Evolutionary conservation across 2,888 invertebrate species (phyloP).

Genomic region (Pyrochroa serraticornis): DNA sequence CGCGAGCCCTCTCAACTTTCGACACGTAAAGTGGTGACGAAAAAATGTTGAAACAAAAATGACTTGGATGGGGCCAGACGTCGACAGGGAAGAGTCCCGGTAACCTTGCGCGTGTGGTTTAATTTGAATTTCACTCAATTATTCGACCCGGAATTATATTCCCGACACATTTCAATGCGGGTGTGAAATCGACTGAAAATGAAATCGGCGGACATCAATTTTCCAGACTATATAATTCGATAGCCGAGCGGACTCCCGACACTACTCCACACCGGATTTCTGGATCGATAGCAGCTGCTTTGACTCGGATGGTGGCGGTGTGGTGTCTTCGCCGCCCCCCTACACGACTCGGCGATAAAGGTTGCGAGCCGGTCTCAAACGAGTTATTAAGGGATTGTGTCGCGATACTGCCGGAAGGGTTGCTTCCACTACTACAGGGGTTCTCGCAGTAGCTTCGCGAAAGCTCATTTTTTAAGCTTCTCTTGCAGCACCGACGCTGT

Average conservation of each 20-base stretch:
- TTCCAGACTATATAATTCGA: slow-evolving; percentile 55
- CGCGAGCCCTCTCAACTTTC: background rate
- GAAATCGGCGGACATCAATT: slow-evolving; percentile 57
- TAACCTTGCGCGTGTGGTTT: slow-evolving; percentile 43
- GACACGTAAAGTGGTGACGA: too few relatives aligned
- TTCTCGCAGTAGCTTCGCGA: too few relatives aligned
- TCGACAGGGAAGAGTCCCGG: slow-evolving; percentile 6
- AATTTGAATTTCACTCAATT: slow-evolving; percentile 54
- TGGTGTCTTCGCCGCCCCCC: slow-evolving; percentile 18
- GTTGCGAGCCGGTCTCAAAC: slow-evolving; percentile 32
- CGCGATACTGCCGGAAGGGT: slow-evolving; percentile 17
- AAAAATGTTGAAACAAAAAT: too few relatives aligned
- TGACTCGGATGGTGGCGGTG: slow-evolving; percentile 22
- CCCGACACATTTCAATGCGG: slow-evolving; percentile 53
- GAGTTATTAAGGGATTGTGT: slow-evolving; percentile 38
- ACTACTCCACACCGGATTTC: slow-evolving; percentile 26
- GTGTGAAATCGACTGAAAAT: slow-evolving; percentile 57
- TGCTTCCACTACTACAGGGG: slow-evolving; percentile 8
- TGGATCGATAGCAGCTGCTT: slow-evolving; percentile 33
- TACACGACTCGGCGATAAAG: slow-evolving; percentile 31
- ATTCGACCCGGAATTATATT: slow-evolving; percentile 54
- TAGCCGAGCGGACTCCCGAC: slow-evolving; percentile 32
- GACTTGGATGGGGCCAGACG: too few relatives aligned
- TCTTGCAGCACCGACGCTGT: too few relatives aligned
- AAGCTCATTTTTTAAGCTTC: too few relatives aligned